These are phyloP conservation scores for Drosophila baimaii DNA, from an alignment of 1,140 invertebrate genomes.

Conservation along the genomic window DNA sequence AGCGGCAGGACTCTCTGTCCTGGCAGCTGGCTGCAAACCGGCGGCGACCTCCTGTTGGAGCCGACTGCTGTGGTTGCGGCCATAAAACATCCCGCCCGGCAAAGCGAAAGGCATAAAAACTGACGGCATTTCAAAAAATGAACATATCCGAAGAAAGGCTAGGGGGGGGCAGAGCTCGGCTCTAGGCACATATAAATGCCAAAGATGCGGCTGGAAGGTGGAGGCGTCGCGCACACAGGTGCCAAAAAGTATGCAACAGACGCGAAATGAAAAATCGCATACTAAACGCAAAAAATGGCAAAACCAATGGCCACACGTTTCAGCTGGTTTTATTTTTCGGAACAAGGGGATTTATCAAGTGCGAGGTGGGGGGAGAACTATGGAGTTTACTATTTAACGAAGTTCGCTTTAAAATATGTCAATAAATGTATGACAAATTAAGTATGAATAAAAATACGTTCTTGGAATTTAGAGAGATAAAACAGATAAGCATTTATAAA, in stretches of 20 bases:
- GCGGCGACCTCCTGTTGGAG: constrained; percentile 49
- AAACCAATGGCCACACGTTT: constrained; percentile 44
- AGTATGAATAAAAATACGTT: background rate
- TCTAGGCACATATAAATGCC: constrained; percentile 57
- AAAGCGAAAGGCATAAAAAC: constrained; percentile 72
- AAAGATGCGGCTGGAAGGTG: constrained; percentile 30
- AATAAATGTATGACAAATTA: background rate
- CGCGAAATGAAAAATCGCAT: constrained; percentile 71
- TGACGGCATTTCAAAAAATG: constrained; percentile 80
- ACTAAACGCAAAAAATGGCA: constrained; percentile 72
- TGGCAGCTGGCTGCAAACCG: constrained; percentile 53
- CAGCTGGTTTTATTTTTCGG: constrained; percentile 23
- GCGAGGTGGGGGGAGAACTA: background rate
- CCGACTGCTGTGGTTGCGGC: constrained; percentile 74
- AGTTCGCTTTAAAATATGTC: background rate
- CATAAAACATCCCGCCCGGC: constrained; percentile 65
- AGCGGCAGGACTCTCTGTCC: constrained; percentile 55
- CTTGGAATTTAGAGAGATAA: background rate
- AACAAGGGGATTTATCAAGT: constrained; percentile 25
- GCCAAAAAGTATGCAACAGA: constrained; percentile 75
- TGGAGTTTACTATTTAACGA: constrained; percentile 22
- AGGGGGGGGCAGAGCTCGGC: background rate
- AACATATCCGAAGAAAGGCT: constrained; percentile 46
- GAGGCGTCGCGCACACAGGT: constrained; percentile 52
- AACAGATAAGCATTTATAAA: too few relatives aligned